Evolutionary conservation across 2,888 invertebrate genomes (phyloP).

Genomic region (Spicauda simplicius): DNA sequence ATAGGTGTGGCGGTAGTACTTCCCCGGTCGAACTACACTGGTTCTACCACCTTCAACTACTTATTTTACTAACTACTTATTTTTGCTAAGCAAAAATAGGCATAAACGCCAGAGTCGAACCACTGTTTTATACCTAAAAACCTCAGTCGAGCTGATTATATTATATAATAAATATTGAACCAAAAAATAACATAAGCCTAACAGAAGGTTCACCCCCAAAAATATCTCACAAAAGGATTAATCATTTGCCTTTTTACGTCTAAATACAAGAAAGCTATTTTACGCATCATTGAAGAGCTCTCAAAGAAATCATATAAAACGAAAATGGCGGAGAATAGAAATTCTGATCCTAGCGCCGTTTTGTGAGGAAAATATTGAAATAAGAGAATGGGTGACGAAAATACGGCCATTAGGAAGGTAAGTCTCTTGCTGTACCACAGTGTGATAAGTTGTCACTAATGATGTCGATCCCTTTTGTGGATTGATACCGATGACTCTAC

Average conservation of each 20-base stretch:
- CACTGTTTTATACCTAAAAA: no score
- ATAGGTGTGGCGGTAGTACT: no score
- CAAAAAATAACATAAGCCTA: no score
- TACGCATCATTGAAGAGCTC: conserved; percentile 30
- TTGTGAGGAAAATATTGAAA: conserved; percentile 70
- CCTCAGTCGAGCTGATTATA: no score
- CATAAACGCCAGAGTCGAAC: no score
- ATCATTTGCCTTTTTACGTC: conserved; percentile 16
- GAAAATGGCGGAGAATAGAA: conserved; percentile 47
- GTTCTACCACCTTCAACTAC: no score
- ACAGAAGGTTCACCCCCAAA: neutral
- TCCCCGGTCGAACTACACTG: no score
- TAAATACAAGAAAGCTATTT: conserved; percentile 31
- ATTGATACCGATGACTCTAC: no score
- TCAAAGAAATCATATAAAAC: conserved; percentile 52
- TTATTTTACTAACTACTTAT: no score
- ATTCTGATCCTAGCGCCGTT: conserved; percentile 57
- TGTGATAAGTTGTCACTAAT: neutral
- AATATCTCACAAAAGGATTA: conserved; percentile 19
- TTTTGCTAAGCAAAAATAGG: no score
- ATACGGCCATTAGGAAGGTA: conserved; percentile 52
- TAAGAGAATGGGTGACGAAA: conserved; percentile 53
- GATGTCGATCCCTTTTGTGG: no score
- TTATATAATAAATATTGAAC: no score
- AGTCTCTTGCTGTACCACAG: neutral